Evolutionary conservation across 2,797 vertebrate species (phyloP), one percentile per base, ranked within the genome.

Genomic region (Peromyscus attwateri): DNA sequence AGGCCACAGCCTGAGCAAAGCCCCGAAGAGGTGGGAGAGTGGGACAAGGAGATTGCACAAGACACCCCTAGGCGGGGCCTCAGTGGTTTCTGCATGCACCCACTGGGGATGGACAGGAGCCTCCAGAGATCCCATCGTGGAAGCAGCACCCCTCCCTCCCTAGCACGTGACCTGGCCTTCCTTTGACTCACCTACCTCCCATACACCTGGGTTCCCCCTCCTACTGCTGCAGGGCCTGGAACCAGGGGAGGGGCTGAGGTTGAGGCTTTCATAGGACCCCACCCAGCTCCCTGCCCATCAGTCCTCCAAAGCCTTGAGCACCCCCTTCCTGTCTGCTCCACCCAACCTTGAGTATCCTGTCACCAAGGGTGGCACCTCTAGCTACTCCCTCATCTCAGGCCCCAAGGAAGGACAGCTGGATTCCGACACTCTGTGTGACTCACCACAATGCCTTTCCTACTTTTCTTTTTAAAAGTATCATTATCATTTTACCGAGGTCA

Each of bases 81-180:
- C 4, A 1, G 83, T 29, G 62, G 19, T 12, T 60, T 83, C 29
- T 62, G 27, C 40, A 0, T 29, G 21, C 27, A 19, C 31, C 70
- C 31, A 55, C n/a, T 21, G 27, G 8, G 31, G 16, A 52, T 12
- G 12, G 57, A 46, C 46, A 82, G 79, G 49, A 71, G 11, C 37
- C 64, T 55, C 46, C 49, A 34, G 73, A 62, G n/a, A 21, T 21
- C 52, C 66, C 25, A 19, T 64, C 57, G 40, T 19, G 3, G 75
- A 87, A 92, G 70, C 68, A 66, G 62, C 14, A 12, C 25, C 14
- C 64, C 37, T 27, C 17, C 7, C 6, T 40, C 73, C 31, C 82
- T 16, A 1, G 85, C 34, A 23, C 66, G 31, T 64, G 29, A 77
- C 84, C 80, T 92, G 96, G 98, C 98, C 96, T 98, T 98, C 98